Percentiles rank a stretch among this genome's conserved stretches.
These are phyloP conservation scores for Cristatella mucedo DNA, from an alignment of 2,888 invertebrate species.

Conservation along the genomic window DNA sequence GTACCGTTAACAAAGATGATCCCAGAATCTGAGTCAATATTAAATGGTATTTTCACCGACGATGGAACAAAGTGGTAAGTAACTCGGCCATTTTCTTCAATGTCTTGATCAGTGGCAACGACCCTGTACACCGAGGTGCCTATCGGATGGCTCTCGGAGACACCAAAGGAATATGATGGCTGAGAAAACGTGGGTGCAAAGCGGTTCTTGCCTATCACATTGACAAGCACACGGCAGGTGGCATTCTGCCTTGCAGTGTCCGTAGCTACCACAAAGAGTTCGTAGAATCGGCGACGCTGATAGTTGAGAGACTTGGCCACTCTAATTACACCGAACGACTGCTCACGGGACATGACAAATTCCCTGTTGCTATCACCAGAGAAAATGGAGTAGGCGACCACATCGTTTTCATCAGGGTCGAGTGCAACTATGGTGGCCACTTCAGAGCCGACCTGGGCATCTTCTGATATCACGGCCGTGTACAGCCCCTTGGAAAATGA, in stretches of 20 bases:
- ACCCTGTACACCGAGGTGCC: not conserved
- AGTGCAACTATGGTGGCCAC: constrained; percentile 9
- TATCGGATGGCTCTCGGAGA: not conserved
- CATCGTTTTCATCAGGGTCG: constrained; percentile 11
- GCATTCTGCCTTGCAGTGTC: constrained; percentile 77
- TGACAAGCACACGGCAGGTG: constrained; percentile 73
- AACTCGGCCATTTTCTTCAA: constrained; percentile 69
- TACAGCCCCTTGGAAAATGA: constrained; percentile 43
- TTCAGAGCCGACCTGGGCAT: constrained; percentile 3
- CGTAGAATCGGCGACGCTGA: constrained; percentile 7
- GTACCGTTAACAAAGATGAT: constrained; percentile 70
- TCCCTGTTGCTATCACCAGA: not conserved
- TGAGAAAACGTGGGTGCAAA: constrained; percentile 63
- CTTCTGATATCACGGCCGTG: constrained; percentile 3
- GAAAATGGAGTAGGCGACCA: constrained; percentile 1
- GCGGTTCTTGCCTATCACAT: constrained; percentile 84
- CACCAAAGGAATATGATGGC: not conserved
- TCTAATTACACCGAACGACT: constrained; percentile 7
- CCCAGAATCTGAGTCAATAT: constrained; percentile 79
- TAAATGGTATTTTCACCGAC: constrained; percentile 45
- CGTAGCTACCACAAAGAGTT: constrained; percentile 56
- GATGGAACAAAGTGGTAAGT: constrained; percentile 37
- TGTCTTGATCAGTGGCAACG: constrained; percentile 53
- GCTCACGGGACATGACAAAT: not conserved
- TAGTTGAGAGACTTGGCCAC: constrained; percentile 13